Evolutionary conservation across 1,140 invertebrate genomes (phyloP).

Genomic region (Linepithema humile): DNA sequence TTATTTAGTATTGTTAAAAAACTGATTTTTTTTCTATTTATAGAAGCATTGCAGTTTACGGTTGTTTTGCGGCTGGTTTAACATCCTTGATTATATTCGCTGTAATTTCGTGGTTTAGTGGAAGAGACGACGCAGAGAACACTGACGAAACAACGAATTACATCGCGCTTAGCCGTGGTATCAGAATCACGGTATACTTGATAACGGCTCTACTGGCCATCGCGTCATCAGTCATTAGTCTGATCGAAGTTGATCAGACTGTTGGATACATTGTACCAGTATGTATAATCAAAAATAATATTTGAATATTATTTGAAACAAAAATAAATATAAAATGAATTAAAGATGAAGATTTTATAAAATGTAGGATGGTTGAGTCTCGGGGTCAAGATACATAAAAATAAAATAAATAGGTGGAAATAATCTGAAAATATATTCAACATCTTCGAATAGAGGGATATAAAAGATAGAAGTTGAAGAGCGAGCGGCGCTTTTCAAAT

Average conservation of each 20-base stretch:
- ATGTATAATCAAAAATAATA: constrained; percentile 29
- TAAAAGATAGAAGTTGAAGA: too few relatives aligned
- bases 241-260: constrained; percentile 71
- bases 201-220: constrained; percentile 77
- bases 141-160: not conserved
- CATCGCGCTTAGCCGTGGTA: constrained; percentile 67
- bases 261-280: constrained; percentile 56
- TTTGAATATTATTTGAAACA: not conserved
- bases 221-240: constrained; percentile 76
- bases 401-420: too few relatives aligned
- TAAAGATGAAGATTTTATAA: too few relatives aligned
- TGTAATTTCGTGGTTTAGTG: constrained; percentile 76
- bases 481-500: too few relatives aligned
- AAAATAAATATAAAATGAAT: not conserved
- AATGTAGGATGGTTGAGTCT: too few relatives aligned
- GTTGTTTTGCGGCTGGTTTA: constrained; percentile 77
- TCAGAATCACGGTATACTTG: constrained; percentile 78
- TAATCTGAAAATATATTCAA: too few relatives aligned
- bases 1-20: not conserved
- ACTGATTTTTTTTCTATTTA: constrained; percentile 8
- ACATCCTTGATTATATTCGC: constrained; percentile 75
- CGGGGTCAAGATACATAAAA: too few relatives aligned
- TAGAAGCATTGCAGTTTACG: constrained; percentile 78
- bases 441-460: too few relatives aligned
- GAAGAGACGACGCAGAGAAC: constrained; percentile 12